Evolutionary conservation across 2,888 invertebrate genomes (phyloP).

Genomic region (Minunthozetes semirufus): DNA sequence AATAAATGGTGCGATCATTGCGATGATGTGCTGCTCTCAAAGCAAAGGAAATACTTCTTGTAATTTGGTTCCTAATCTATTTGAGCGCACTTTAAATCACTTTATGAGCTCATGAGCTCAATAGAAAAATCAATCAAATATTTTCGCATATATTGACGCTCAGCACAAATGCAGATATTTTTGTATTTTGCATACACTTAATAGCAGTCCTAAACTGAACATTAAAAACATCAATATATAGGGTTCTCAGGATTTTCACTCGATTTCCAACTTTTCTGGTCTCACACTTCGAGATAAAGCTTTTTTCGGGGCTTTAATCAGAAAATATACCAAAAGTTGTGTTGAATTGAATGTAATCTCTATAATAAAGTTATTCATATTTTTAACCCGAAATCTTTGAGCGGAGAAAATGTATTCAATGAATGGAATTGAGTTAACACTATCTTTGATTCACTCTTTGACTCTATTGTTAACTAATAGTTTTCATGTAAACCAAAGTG

Average conservation of each 20-base stretch:
- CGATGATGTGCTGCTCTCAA: neutral
- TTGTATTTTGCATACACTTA: neutral
- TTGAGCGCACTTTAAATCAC: neutral
- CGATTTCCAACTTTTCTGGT: neutral
- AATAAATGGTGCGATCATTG: neutral
- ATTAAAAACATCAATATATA: neutral
- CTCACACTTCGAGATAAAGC: too few species aligned
- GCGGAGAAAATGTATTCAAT: too few species aligned
- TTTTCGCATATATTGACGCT: neutral
- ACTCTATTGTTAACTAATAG: too few species aligned
- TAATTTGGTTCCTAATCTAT: slow-evolving; percentile 30
- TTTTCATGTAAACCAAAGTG: too few species aligned
- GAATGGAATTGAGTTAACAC: too few species aligned
- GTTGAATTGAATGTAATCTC: too few species aligned
- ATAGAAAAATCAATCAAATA: slow-evolving; percentile 23
- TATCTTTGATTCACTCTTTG: too few species aligned
- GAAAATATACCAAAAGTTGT: too few species aligned
- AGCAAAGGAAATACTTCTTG: slow-evolving; percentile 14
- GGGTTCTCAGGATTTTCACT: neutral
- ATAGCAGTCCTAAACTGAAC: neutral
- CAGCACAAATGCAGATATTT: neutral
- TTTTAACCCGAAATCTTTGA: too few species aligned
- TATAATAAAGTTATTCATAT: too few species aligned
- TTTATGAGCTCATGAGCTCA: slow-evolving; percentile 2
- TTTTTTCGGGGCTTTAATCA: too few species aligned